A percentile compares a stretch with the other conserved stretches of the same genome.
phyloP scores from a whole-genome alignment of 2,797 vertebrate species.

The Alcedo quadribrachys region DNA sequence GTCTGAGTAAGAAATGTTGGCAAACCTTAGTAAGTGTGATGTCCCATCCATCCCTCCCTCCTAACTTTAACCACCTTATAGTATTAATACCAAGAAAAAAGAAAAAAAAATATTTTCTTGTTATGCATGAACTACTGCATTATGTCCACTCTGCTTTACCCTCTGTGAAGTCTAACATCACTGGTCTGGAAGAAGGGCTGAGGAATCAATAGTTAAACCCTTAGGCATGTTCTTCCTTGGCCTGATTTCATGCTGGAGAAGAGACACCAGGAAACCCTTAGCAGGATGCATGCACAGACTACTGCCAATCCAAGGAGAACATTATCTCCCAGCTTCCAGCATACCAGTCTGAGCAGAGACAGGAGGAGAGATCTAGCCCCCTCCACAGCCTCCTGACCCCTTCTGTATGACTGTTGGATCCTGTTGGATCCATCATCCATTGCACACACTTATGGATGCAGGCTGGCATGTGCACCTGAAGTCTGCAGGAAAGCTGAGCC shows the following conservation, averaged over 20 bases:
- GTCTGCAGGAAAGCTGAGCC: not conserved
- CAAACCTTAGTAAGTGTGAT: not conserved
- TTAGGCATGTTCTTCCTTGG: not conserved
- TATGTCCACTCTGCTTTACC: not conserved
- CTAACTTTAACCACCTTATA: not conserved
- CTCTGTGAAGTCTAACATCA: not conserved
- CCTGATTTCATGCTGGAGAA: not conserved
- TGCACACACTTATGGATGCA: not conserved
- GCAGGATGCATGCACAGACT: not conserved
- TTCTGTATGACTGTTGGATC: not conserved
- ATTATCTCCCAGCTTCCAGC: not conserved
- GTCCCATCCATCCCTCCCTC: not conserved
- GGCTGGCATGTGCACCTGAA: not conserved
- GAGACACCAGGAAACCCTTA: not conserved
- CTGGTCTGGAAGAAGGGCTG: not conserved
- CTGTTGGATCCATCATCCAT: not conserved
- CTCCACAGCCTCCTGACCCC: not conserved
- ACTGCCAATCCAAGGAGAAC: not conserved
- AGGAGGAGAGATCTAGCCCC: not conserved
- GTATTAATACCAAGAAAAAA: not conserved
- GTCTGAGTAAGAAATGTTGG: not conserved
- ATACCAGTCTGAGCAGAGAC: not conserved
- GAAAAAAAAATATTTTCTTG: not conserved
- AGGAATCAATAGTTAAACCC: not conserved
- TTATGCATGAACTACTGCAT: not conserved